These are phyloP conservation scores for Propithecus deckenii DNA, from an alignment of 2,797 vertebrate genomes.

Conservation along the genomic window DNA sequence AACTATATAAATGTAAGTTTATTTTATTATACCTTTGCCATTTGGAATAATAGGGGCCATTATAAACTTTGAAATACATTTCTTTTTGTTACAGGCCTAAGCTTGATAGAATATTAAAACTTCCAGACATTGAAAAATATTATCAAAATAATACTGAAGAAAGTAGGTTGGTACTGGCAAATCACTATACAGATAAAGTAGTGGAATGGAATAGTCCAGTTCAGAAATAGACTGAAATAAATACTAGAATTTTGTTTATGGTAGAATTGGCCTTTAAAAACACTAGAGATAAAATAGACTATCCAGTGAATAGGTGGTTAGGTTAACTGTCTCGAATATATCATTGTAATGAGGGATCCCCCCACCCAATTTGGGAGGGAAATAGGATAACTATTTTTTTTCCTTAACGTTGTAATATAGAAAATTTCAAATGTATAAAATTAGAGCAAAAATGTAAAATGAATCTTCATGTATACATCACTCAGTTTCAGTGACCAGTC, in stretches of 20 bases:
- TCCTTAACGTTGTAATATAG: not conserved
- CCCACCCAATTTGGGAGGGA: rapidly evolving
- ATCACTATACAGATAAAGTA: not conserved
- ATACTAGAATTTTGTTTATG: slow-evolving; percentile 1
- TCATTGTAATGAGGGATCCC: not conserved
- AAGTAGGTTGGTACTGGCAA: not conserved
- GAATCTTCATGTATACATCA: not conserved
- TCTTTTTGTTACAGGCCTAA: slow-evolving; percentile 23
- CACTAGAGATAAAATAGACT: not conserved
- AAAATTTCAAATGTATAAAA: not conserved
- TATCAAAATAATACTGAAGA: slow-evolving; percentile 12
- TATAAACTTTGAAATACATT: slow-evolving; percentile 43
- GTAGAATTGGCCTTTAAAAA: slow-evolving; percentile 18
- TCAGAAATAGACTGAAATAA: not conserved
- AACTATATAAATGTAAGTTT: slow-evolving; percentile 99
- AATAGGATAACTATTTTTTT: not conserved
- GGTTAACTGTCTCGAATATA: not conserved
- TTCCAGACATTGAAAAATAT: slow-evolving; percentile 1
- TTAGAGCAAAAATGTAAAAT: not conserved
- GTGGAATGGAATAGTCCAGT: not conserved
- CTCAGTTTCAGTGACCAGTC: not conserved
- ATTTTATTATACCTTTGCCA: slow-evolving; percentile 11
- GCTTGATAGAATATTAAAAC: not conserved
- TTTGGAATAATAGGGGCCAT: slow-evolving; percentile 38
- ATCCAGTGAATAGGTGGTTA: not conserved